Percentiles rank a stretch among this genome's conserved stretches.
Conservation (phyloP, 2,113 vertebrate species). For the Spea multiplicata region DNA sequence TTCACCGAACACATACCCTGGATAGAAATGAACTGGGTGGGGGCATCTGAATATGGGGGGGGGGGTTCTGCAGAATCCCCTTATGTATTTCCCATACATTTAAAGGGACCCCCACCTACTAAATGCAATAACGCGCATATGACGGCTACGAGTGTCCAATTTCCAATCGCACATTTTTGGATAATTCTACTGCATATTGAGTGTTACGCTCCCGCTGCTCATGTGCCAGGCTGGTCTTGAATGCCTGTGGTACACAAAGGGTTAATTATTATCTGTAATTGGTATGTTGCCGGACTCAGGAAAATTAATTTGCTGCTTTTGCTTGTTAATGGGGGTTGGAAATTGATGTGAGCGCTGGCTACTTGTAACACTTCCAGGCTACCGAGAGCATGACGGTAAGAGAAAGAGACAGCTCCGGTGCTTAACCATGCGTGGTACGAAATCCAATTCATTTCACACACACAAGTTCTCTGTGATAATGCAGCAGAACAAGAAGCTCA, state of each 20-base stretch:
- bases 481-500: background rate
- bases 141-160: no score
- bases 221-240: no score
- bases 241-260: background rate
- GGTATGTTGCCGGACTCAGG: background rate
- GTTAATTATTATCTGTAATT: background rate
- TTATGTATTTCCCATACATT: no score
- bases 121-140: no score
- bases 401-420: conserved; percentile 10
- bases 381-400: background rate
- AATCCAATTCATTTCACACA: conserved; percentile 4
- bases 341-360: background rate
- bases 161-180: no score
- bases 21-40: no score
- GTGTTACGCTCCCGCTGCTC: no score
- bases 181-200: no score
- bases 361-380: conserved; percentile 4
- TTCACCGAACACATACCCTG: no score
- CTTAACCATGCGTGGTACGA: conserved; percentile 12
- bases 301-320: background rate
- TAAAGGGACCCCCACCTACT: no score
- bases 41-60: no score
- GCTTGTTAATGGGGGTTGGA: background rate
- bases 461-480: conserved; percentile 1
- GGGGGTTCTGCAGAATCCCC: no score